Evolutionary conservation across 2,113 vertebrate genomes (phyloP), one percentile per base, ranked within the genome.

Genomic region (Xiphias gladius): DNA sequence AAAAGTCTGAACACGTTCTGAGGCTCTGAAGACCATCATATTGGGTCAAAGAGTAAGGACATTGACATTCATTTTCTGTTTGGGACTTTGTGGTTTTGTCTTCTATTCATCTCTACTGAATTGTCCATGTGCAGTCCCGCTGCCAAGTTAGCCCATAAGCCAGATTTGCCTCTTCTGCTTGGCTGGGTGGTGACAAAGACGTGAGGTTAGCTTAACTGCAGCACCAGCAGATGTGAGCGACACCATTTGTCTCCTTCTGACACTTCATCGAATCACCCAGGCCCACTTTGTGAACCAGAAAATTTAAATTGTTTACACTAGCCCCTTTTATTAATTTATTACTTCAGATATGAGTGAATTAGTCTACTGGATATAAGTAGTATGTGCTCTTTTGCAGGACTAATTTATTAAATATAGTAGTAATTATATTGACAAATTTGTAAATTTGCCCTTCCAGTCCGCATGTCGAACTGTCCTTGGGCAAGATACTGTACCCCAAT

Each of bases 121-220:
- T 92, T 91, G 90, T 93, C 46, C 7, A 52, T 22, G 66, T 28
- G 20, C 52, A n/a, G 80, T 67, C 17, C n/a, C 39, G 52, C 58
- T 88, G 91, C 90, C 92, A 93, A 91, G 66, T 84, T 57, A 52
- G 83, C 73, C 65, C 55, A 37, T 30, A 6, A 54, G 89, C 73
- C 88, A 80, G 87, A 67, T 63, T 89, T 10, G 78, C 79, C 76
- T 87, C 86, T 93, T 93, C 91, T 93, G 92, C 91, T 92, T 85
- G 87, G 91, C 86, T 79, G 89, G 80, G n/a, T 22, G 74, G 37
- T 30, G 32, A 94, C 93, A 94, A 94, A 93, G 92, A 80, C 24
- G 5, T 41, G 37, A 57, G 86, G 87, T 85, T 64, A 87, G 82
- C 79, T 85, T 46, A 7, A 81, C 64, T 26, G 81, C 68, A 83